A percentile compares a stretch with the other conserved stretches of the same genome.
These are phyloP conservation scores for Dryoscopus gambensis DNA, from an alignment of 2,113 vertebrate species.

Conservation along the genomic window DNA sequence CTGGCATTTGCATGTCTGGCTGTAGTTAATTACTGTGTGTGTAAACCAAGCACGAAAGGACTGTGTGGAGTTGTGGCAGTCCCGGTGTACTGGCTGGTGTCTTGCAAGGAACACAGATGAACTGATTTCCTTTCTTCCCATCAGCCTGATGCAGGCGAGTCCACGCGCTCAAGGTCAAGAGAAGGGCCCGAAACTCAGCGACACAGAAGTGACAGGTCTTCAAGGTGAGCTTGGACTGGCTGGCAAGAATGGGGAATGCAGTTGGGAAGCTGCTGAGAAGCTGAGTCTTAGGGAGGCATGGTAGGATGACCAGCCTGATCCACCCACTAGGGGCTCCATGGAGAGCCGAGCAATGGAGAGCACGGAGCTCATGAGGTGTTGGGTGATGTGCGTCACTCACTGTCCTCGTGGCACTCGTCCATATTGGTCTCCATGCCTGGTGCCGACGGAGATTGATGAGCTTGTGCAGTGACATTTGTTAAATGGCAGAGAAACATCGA, in stretches of 20 bases:
- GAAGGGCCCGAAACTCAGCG: constrained; percentile 80
- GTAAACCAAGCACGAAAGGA: not conserved
- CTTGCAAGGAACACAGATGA: not conserved
- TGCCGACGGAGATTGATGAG: not conserved
- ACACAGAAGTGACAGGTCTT: constrained; percentile 77
- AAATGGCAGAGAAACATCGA: not conserved
- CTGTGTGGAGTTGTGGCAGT: not conserved
- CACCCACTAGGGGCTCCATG: not conserved
- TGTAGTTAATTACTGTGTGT: not conserved
- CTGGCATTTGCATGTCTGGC: not conserved
- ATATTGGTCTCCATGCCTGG: rapidly evolving
- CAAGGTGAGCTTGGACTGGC: constrained; percentile 71
- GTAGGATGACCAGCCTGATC: not conserved
- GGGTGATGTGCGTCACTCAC: not conserved
- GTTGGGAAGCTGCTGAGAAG: not conserved
- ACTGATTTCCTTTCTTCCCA: not conserved
- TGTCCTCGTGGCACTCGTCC: not conserved
- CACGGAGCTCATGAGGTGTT: not conserved
- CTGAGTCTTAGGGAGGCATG: not conserved
- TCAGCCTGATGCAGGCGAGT: constrained; percentile 60
- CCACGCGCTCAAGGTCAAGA: constrained; percentile 73
- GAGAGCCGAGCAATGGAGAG: not conserved
- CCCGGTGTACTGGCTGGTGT: not conserved
- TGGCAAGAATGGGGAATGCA: not conserved
- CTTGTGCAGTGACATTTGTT: constrained; percentile 42